Evolutionary conservation across 2,797 vertebrate species (phyloP), one percentile per base, ranked within the genome.

Genomic region (Lindbergichthys nudifrons): DNA sequence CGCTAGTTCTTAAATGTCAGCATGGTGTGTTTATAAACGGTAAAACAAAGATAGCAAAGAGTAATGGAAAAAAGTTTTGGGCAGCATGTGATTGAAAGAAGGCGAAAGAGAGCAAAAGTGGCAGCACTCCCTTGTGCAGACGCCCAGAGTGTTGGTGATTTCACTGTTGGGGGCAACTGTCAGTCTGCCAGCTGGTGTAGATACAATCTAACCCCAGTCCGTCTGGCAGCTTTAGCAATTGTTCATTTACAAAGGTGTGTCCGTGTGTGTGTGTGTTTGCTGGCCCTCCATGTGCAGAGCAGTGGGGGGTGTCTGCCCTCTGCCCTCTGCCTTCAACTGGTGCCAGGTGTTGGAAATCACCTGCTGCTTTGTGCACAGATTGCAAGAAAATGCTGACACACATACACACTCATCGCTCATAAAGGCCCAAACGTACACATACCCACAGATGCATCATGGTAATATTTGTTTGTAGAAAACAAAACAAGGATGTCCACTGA

Each of bases 311-410:
- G 3, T 42, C 58, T 64, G 73, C 51, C 69, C 86, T 84, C 78
- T 59, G 69, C 51, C 66, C 86, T 79, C 77, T 73, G 62, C 77
- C 61, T 83, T 83, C 71, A 80, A 43, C 52, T 50, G 39, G 51
- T 81, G 81, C 79, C 86, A 90, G 86, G 80, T 91, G 85, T 83
- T 84, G 36, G 64, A 87, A 78, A 81, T 82, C 75, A 84, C 86
- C 84, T 85, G 79, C 84, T 87, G 91, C 73, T 81, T 61, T 74
- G 68, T 68, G 70, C 42, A 70, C 69, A 80, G 76, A 61, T 70
- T 80, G 60, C 9, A 57, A 36, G 39, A 61, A 58, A 77, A 59
- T 19, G 41, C 65, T 30, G 43, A 32, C 32, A 21, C 32, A 21
- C 68, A 36, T 48, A 32, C 65, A 60, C 50, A 68, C 51, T 68